Conservation (phyloP, 2,888 invertebrate species). For the Drosophila infuscata region DNA sequence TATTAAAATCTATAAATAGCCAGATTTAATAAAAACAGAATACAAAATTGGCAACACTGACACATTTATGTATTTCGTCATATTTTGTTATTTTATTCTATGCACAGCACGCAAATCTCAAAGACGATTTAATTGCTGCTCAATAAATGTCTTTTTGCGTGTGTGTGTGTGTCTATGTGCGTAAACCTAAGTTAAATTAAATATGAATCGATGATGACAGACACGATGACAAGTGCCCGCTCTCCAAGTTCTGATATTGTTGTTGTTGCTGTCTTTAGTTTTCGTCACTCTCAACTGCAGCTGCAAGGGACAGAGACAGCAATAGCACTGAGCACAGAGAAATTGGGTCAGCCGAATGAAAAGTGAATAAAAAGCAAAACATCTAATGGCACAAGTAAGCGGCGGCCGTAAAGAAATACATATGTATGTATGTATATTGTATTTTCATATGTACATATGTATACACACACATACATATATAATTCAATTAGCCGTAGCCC, state of each 20-base stretch:
- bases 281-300: conserved; percentile 51
- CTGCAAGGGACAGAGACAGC: conserved; percentile 38
- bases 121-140: conserved; percentile 39
- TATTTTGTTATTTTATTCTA: conserved; percentile 23
- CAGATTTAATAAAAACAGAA: neutral
- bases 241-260: conserved; percentile 8
- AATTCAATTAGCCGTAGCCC: conserved; percentile 69
- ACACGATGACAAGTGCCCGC: conserved; percentile 43
- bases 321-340: conserved; percentile 15
- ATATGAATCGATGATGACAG: conserved; percentile 53
- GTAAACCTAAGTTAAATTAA: conserved; percentile 44
- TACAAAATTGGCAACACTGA: neutral
- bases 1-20: neutral
- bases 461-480: conserved; percentile 23
- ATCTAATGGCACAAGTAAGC: conserved; percentile 62
- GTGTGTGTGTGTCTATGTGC: conserved; percentile 4
- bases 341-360: conserved; percentile 68
- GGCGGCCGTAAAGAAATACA: conserved; percentile 26
- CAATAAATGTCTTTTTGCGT: conserved; percentile 24
- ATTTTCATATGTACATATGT: neutral
- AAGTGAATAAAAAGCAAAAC: conserved; percentile 50
- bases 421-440: neutral
- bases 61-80: conserved; percentile 19
- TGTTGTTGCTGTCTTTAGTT: conserved; percentile 13
- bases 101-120: conserved; percentile 31